Evolutionary conservation across 2,113 vertebrate genomes (phyloP), one percentile per base, ranked within the genome.

Genomic region (Murina feae): DNA sequence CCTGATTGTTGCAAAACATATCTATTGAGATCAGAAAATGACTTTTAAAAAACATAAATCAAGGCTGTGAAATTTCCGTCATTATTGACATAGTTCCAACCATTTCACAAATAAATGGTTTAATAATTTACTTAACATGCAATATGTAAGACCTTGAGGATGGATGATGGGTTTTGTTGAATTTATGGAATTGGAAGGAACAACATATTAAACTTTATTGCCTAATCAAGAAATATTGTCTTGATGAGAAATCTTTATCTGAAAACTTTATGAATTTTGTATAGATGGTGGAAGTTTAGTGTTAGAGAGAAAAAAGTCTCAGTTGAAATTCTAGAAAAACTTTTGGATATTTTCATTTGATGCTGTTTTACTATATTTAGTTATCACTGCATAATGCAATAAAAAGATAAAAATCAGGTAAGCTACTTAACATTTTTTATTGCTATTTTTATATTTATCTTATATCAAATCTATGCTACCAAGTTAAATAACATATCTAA

Each of bases 41-140:
- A 35, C 28, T 63, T 66, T 49, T 75, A 9, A 49, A 85, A 92
- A 95, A 58, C n/a, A 12, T 3, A 86, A 91, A 86, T 69, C 53
- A 92, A 66, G 39, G 32, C 80, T 95, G 44, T 91, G 91, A 84
- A 95, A 89, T 89, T 82, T 74, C 35, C 86, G n/a, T 71, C 65
- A 58, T 76, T 83, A 79, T 21, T 89, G 83, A 68, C 25, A 96
- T 86, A 86, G n/a, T 55, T 71, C 20, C 37, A 65, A 5, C 25
- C 32, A 68, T 89, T 84, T 94, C 80, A 76, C n/a, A 69, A 35
- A 39, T 51, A 91, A 90, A 11, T 76, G 5, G 47, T 72, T 95
- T 92, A 96, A 93, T 84, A 93, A 89, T 94, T 95, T 82, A 82
- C 63, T 90, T 80, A 81, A 89, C 69, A 80, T 81, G 28, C 21